These are phyloP conservation scores for Synergus japonicus DNA, from an alignment of 2,888 invertebrate genomes.

Conservation along the genomic window DNA sequence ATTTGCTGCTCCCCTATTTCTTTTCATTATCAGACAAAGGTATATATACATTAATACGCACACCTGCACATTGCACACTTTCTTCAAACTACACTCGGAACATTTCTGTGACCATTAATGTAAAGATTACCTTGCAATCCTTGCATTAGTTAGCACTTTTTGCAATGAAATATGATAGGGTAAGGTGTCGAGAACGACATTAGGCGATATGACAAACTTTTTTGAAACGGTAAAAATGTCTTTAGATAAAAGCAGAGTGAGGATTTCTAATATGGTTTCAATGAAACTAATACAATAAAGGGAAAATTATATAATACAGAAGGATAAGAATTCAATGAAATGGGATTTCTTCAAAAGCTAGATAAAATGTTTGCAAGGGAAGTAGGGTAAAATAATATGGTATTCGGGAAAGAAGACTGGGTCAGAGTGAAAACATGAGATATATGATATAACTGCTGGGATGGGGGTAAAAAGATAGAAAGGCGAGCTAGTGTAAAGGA, in stretches of 20 bases:
- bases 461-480: neutral
- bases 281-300: neutral
- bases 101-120: neutral
- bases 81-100: neutral
- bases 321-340: neutral
- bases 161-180: neutral
- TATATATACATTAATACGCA: constrained; percentile 22
- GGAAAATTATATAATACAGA: neutral
- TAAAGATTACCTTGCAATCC: neutral
- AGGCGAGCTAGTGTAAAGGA: constrained; percentile 15
- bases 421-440: constrained; percentile 29
- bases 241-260: neutral
- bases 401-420: constrained; percentile 27
- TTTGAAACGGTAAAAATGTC: neutral
- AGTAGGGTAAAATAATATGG: constrained; percentile 35
- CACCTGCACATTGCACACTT: neutral
- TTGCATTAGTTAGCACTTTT: neutral
- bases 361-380: neutral
- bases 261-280: neutral
- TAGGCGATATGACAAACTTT: too few species aligned
- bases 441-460: neutral
- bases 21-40: constrained; percentile 24
- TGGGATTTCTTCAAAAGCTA: constrained; percentile 4
- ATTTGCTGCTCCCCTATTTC: constrained; percentile 54
- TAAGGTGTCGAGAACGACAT: too few species aligned